Percentiles rank a stretch among this genome's conserved stretches.
Evolutionary conservation across 2,113 vertebrate species (phyloP).

Genomic region (Heliornis fulica): DNA sequence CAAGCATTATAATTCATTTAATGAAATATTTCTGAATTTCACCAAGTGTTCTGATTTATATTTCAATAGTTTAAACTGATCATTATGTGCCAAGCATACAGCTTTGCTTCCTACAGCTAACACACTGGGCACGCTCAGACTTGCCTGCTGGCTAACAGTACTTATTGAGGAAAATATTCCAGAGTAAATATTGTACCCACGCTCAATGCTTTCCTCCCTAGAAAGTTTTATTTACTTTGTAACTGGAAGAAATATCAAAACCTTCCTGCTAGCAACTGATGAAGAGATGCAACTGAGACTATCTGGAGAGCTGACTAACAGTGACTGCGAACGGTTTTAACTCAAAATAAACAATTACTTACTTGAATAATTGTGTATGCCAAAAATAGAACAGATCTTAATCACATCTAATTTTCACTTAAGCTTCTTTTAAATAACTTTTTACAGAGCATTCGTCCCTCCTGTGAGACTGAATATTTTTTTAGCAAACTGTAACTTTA

Average conservation of each 20-base stretch:
- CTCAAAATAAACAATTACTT: constrained; percentile 14
- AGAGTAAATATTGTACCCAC: neutral
- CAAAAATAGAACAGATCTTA: neutral
- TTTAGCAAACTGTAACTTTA: neutral
- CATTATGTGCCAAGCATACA: neutral
- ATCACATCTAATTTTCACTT: neutral
- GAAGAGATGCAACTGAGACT: neutral
- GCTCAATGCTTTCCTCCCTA: neutral
- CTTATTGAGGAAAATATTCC: neutral
- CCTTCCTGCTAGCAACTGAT: neutral
- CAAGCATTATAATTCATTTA: neutral
- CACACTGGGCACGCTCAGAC: neutral
- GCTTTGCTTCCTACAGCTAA: neutral
- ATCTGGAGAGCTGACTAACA: neutral
- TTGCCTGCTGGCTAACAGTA: neutral
- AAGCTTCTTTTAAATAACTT: neutral
- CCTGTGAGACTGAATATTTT: neutral
- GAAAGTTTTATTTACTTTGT: constrained; percentile 26
- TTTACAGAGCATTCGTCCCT: neutral
- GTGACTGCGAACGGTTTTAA: neutral
- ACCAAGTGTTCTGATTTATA: neutral
- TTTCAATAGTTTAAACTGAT: constrained; percentile 3
- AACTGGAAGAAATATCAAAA: neutral
- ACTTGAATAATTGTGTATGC: neutral
- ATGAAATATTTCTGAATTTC: neutral